A percentile compares a stretch with the other conserved stretches of the same genome.
Conservation (phyloP, 2,888 invertebrate genomes). For the Achlya flavicornis region DNA sequence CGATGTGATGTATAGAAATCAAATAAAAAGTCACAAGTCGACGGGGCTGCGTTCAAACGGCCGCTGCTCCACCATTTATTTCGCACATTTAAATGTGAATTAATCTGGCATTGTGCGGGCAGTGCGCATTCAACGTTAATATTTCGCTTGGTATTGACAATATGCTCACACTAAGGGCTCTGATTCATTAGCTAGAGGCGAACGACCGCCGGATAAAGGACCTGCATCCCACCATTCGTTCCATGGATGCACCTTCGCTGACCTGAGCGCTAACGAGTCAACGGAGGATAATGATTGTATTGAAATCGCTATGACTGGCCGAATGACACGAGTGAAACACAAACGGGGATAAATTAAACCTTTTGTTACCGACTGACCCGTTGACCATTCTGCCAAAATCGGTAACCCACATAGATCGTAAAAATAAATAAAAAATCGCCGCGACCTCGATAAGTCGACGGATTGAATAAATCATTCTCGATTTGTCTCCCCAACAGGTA, state of each 20-base stretch:
- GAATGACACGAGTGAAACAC: conserved; percentile 52
- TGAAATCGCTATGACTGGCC: conserved; percentile 66
- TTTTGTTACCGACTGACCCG: conserved; percentile 52
- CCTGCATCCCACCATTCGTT: conserved; percentile 73
- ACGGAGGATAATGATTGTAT: conserved; percentile 74
- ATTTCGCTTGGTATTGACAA: conserved; percentile 77
- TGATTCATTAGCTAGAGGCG: conserved; percentile 79
- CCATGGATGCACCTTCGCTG: conserved; percentile 69
- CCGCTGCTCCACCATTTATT: conserved; percentile 61
- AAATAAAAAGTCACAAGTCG: conserved; percentile 51
- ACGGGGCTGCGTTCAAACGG: conserved; percentile 43
- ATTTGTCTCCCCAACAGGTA: conserved; percentile 77
- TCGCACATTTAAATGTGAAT: conserved; percentile 76
- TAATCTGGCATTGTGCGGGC: conserved; percentile 71
- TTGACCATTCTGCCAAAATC: conserved; percentile 53
- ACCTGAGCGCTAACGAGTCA: conserved; percentile 77
- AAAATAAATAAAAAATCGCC: conserved; percentile 60
- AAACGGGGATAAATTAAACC: conserved; percentile 51
- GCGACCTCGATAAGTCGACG: conserved; percentile 66
- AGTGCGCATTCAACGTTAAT: conserved; percentile 65
- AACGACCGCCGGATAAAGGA: conserved; percentile 77
- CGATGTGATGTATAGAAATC: conserved; percentile 37
- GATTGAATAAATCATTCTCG: conserved; percentile 72
- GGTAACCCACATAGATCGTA: conserved; percentile 65
- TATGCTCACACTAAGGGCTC: conserved; percentile 68